Evolutionary conservation across 1,140 invertebrate genomes (phyloP).

Genomic region (Formica selysi): DNA sequence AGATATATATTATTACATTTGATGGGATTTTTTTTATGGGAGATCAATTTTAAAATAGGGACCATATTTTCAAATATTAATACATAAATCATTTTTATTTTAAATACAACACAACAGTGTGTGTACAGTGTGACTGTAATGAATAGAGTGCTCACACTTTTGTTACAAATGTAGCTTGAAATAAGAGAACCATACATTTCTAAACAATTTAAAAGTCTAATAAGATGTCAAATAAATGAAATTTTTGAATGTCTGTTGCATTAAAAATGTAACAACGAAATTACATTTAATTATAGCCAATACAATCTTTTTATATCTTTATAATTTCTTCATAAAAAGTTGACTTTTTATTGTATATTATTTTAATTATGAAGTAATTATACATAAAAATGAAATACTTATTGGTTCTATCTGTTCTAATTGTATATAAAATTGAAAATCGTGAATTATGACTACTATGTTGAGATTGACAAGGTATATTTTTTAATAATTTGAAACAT

Average conservation of each 20-base stretch:
- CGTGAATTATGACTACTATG: constrained; percentile 11
- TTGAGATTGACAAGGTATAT: not conserved
- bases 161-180: not conserved
- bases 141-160: not conserved
- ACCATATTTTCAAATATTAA: constrained; percentile 12
- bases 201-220: not conserved
- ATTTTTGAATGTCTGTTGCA: not conserved
- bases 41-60: constrained; percentile 16
- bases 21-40: not conserved
- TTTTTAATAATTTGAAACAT: not conserved
- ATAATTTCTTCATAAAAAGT: constrained; percentile 4
- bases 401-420: not conserved
- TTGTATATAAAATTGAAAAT: constrained; percentile 9
- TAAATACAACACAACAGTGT: not conserved
- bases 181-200: not conserved
- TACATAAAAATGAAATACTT: not conserved
- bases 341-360: constrained; percentile 17
- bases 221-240: not conserved
- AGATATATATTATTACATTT: constrained; percentile 35
- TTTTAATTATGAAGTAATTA: not conserved
- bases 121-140: not conserved
- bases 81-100: constrained; percentile 48
- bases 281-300: not conserved
- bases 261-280: constrained; percentile 17
- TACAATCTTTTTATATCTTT: constrained; percentile 15